A percentile compares a stretch with the other conserved stretches of the same genome.
Conservation (phyloP, 1,140 invertebrate genomes). For the Tetraneura akinire region DNA sequence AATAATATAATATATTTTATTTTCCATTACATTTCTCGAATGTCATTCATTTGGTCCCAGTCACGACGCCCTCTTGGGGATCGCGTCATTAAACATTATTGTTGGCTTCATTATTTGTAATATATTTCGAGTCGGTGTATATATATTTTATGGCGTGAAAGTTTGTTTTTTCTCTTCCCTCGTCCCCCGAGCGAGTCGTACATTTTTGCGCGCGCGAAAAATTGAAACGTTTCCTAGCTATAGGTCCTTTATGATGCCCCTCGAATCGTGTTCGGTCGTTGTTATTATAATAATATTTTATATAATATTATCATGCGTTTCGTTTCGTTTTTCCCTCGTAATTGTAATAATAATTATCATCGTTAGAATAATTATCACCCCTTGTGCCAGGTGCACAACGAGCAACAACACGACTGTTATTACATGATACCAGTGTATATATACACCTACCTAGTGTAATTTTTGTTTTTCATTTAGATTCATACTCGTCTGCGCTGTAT, state of each 20-base stretch:
- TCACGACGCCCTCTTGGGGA: conserved; percentile 18
- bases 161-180: conserved; percentile 35
- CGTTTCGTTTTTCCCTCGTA: no score
- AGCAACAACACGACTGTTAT: no score
- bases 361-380: no score
- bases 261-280: neutral
- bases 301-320: no score
- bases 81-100: conserved; percentile 51
- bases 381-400: no score
- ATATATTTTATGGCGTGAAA: conserved; percentile 8
- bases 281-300: neutral
- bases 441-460: no score
- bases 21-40: conserved; percentile 28
- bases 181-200: neutral
- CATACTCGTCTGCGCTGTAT: no score
- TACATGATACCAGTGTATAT: no score
- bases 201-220: neutral
- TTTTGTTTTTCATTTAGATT: no score
- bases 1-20: neutral
- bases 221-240: conserved; percentile 41
- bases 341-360: conserved; percentile 25
- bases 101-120: conserved; percentile 47
- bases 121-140: conserved; percentile 25
- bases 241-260: neutral
- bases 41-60: conserved; percentile 32